Base-by-base conservation (phyloP, 23 tunicate species). In the Botrylloides violaceus region DNA sequence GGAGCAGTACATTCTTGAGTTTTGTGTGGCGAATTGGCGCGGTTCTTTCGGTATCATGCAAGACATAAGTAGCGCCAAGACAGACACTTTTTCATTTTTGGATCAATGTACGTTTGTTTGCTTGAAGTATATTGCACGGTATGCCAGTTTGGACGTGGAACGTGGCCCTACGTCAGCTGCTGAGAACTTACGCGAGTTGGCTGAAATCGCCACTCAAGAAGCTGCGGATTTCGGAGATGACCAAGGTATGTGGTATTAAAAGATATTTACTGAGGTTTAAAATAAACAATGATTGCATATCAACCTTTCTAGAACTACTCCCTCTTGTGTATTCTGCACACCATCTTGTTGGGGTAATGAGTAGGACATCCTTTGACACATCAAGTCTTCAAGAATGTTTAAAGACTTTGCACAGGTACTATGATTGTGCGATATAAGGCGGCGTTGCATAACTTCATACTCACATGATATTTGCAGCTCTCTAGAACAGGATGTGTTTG, bases 21-120 rank as follows among this genome's bases (percentile, higher is more conserved):
- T n/a, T n/a, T n/a, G n/a, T n/a, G n/a, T n/a, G n/a, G n/a, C n/a
- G n/a, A n/a, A n/a, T n/a, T n/a, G n/a, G n/a, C n/a, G n/a, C n/a
- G n/a, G n/a, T n/a, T n/a, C n/a, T n/a, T n/a, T n/a, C n/a, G n/a
- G n/a, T n/a, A 15, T 15, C 9, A 43, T 43, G 53, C 12, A 43
- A 7, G 53, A 15, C 53, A 43, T 43, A 43, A 43, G 12, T 20
- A 60, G 32, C 65, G 25, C 29, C 15, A 60, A 60, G n/a, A 29
- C 29, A 0, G 74, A 68, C 5, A 32, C 74, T 4, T 43, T 68
- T 1, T 63, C 81, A 1, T 82, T 56, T 61, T 34, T 76, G 81
- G 88, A 82, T 36, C 88, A 82, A 59, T 82, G 88, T 33, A 66
- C 59, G 7, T 35, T 82, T 48, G 50, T 76, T 5, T 82, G 88